Percentiles rank a stretch among this genome's conserved stretches.
These are phyloP conservation scores for Myopa tessellatipennis DNA, from an alignment of 2,888 invertebrate genomes.

Conservation along the genomic window DNA sequence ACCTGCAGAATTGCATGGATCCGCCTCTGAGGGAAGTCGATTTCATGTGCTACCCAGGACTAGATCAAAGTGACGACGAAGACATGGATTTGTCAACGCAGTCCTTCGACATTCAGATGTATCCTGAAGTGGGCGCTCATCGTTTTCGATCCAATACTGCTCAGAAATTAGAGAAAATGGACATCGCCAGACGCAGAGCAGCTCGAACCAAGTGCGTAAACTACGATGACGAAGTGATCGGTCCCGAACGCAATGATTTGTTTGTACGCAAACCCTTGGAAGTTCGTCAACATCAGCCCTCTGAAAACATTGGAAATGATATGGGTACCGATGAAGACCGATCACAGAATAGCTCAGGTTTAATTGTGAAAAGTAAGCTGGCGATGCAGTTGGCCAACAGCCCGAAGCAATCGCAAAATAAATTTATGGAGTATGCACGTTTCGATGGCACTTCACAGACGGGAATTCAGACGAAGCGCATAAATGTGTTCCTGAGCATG, in stretches of 20 bases:
- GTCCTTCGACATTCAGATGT: conserved; percentile 83
- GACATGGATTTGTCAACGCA: conserved; percentile 76
- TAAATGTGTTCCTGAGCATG: conserved; percentile 92
- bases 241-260: conserved; percentile 58
- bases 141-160: conserved; percentile 88
- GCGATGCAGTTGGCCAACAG: conserved; percentile 81
- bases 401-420: conserved; percentile 83
- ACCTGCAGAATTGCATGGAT: conserved; percentile 47
- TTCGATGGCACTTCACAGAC: conserved; percentile 91
- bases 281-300: conserved; percentile 12
- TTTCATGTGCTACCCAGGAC: conserved; percentile 79
- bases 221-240: conserved; percentile 60
- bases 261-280: conserved; percentile 55
- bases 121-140: conserved; percentile 73
- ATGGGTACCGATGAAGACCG: conserved; percentile 26
- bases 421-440: conserved; percentile 89
- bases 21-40: conserved; percentile 62
- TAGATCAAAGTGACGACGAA: conserved; percentile 83
- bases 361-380: conserved; percentile 72
- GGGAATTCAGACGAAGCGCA: conserved; percentile 82
- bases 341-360: not conserved
- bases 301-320: conserved; percentile 36
- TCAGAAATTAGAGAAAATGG: conserved; percentile 88
- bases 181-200: conserved; percentile 83
- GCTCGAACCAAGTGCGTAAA: conserved; percentile 75